Base-by-base conservation (phyloP, 2,113 vertebrate species). In the Brienomyrus longianalis region DNA sequence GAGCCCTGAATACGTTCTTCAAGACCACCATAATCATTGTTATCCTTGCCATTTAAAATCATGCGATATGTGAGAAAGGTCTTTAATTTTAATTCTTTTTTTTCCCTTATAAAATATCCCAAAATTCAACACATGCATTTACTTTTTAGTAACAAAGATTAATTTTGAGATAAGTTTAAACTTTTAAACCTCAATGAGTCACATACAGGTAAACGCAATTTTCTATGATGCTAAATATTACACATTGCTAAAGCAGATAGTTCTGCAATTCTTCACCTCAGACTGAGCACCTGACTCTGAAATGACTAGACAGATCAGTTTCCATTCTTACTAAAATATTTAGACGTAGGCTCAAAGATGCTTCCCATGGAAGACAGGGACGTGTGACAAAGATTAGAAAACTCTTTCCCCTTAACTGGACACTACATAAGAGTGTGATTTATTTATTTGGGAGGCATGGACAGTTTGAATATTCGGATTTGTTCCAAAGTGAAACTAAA, bases 401-500 rank as follows among this genome's bases (percentile, higher is more conserved):
- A 80, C 35, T 43, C 62, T 80, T 80, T 80, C 17, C 15, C 74
- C 27, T 17, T 74, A 35, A 74, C 70, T 74, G 11, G 31, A 74
- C 10, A 35, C 13, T 35, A 1, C 31, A 39, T 17, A 43, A 10
- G 6, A 80, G 5, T 43, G 10, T 43, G 6, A 80, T 17, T 31
- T 43, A 43, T 80, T 15, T 17, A 77, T 23, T 39, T 39, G 10
- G 35, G 5, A 77, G 17, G 70, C 31, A 19, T 19, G 74, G 35
- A 80, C 15, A 43, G 5, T 80, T 43, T 43, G 15, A 5, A 80
- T 80, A 15, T 43, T 80, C 1, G 43, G 23, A 23, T 70, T 31
- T 50, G 83, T 27, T 86, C 83, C n/a, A 51, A 86, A 86, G n/a
- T 4, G 83, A 86, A 86, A 86, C 45, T 15, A 27, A 86, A 86